Conservation (phyloP, 2,113 vertebrate genomes). For the Dascyllus trimaculatus region DNA sequence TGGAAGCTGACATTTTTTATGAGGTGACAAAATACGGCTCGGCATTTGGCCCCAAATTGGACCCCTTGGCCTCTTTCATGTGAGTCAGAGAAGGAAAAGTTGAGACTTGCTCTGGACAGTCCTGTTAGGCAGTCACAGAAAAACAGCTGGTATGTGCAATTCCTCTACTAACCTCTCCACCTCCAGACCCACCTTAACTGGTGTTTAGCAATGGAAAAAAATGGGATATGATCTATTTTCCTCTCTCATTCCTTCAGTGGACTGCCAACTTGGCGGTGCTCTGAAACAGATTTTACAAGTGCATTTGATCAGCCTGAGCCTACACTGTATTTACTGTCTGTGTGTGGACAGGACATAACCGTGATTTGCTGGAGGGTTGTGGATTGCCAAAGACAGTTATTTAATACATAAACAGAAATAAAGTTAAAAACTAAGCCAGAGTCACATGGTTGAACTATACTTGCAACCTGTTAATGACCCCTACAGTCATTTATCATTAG, state of each 20-base stretch:
- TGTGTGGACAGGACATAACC: no score
- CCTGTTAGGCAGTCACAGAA: constrained; percentile 11
- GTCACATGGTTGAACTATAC: not conserved
- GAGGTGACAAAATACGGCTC: constrained; percentile 45
- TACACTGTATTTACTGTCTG: no score
- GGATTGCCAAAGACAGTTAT: no score
- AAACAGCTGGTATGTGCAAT: constrained; percentile 71
- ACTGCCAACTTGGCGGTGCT: not conserved
- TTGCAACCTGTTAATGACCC: not conserved
- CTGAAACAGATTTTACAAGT: not conserved
- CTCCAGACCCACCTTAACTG: constrained; percentile 15
- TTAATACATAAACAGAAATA: not conserved
- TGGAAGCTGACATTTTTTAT: constrained; percentile 51
- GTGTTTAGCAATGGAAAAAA: constrained; percentile 35
- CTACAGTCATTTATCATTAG: constrained; percentile 12
- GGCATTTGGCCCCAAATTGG: constrained; percentile 48
- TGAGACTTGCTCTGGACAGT: constrained; percentile 53
- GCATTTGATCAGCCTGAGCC: not conserved
- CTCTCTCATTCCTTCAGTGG: not conserved
- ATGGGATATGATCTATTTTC: not conserved
- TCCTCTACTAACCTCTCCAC: constrained; percentile 46
- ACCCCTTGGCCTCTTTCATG: constrained; percentile 54
- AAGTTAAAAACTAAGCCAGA: not conserved
- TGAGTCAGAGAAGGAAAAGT: constrained; percentile 52
- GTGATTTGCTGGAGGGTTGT: not conserved